phyloP scores from a whole-genome alignment of 2,888 invertebrate genomes.

The Allophyes oxyacanthae region DNA sequence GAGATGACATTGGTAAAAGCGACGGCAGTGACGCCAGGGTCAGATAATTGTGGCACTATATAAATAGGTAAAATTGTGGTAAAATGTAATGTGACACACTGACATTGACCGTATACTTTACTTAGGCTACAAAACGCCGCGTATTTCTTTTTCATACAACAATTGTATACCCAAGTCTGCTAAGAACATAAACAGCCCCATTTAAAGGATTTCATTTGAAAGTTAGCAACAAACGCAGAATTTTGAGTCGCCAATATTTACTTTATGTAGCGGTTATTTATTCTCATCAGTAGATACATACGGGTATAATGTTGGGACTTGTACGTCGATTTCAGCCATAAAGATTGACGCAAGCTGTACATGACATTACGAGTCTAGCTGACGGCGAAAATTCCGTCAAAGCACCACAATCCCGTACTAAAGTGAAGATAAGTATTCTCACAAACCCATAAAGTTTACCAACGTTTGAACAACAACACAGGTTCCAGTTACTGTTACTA shows the following conservation, averaged over 20 bases:
- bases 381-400: not conserved
- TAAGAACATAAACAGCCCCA: slow-evolving; percentile 27
- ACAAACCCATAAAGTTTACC: not conserved
- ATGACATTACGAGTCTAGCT: not conserved
- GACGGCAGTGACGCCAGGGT: too few species aligned
- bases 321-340: slow-evolving; percentile 6
- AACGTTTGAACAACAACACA: too few species aligned
- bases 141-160: not conserved
- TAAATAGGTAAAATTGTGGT: too few species aligned
- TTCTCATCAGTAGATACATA: slow-evolving; percentile 41
- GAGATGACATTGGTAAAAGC: too few species aligned
- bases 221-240: slow-evolving; percentile 52
- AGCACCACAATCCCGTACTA: not conserved
- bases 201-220: slow-evolving; percentile 50
- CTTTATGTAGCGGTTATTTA: slow-evolving; percentile 57
- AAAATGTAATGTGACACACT: too few species aligned
- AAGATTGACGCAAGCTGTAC: too few species aligned
- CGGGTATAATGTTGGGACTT: slow-evolving; percentile 1
- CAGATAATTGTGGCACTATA: too few species aligned
- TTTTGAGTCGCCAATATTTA: slow-evolving; percentile 57
- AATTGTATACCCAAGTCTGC: slow-evolving; percentile 2
- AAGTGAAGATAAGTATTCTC: not conserved
- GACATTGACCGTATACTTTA: too few species aligned
- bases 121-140: too few species aligned
- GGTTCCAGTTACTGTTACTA: slow-evolving; percentile 24